A percentile compares a stretch with the other conserved stretches of the same genome.
Conservation (phyloP, 2,113 vertebrate genomes). For the Gila orcuttii region DNA sequence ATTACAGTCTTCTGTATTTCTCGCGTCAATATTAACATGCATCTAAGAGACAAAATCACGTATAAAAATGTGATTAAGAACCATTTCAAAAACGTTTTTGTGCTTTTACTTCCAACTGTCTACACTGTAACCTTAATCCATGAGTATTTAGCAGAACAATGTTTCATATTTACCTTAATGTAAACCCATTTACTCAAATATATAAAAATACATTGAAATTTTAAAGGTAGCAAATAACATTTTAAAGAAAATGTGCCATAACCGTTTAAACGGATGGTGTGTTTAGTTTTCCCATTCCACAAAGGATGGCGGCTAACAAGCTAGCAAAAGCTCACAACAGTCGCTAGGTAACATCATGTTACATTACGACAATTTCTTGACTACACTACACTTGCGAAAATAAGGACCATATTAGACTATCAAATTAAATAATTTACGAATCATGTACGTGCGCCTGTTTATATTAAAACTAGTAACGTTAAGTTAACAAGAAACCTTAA, state of each 20-base stretch:
- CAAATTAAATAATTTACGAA: not conserved
- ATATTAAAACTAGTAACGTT: not conserved
- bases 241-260: not conserved
- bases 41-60: not conserved
- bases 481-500: not conserved
- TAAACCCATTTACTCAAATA: not conserved
- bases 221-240: too few relatives aligned
- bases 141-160: not conserved
- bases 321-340: constrained; percentile 40
- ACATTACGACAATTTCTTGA: not conserved
- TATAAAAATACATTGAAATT: not conserved
- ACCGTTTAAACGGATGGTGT: not conserved
- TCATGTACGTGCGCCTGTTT: not conserved
- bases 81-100: not conserved
- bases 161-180: not conserved
- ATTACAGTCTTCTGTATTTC: not conserved
- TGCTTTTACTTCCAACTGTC: not conserved
- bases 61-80: not conserved
- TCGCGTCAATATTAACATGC: not conserved
- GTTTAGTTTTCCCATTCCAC: not conserved
- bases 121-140: not conserved
- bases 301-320: constrained; percentile 24
- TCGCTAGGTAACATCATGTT: constrained; percentile 48
- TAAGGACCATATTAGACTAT: not conserved
- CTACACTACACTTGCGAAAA: not conserved